phyloP scores from a whole-genome alignment of 2,888 invertebrate genomes.

The Ethmia dodecea region DNA sequence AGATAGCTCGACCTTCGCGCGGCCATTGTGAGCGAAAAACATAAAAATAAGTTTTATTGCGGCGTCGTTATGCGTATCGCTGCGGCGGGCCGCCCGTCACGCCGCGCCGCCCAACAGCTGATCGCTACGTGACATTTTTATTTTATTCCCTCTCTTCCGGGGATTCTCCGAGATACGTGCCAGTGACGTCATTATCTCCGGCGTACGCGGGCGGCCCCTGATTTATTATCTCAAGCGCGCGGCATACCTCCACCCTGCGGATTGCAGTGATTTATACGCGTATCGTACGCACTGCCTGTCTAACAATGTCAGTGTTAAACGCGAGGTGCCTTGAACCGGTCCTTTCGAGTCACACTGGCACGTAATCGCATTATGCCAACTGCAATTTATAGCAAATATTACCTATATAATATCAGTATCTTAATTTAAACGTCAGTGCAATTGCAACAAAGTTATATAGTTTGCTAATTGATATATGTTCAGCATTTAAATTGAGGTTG shows the following conservation, averaged over 20 bases:
- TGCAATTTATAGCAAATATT: no score
- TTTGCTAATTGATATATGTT: no score
- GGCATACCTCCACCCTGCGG: slow-evolving; percentile 43
- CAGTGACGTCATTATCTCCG: slow-evolving; percentile 72
- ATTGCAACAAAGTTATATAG: no score
- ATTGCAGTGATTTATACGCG: slow-evolving; percentile 50
- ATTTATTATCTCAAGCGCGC: slow-evolving; percentile 65
- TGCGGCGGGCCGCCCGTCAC: slow-evolving; percentile 56
- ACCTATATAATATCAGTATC: no score
- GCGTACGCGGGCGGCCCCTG: slow-evolving; percentile 54
- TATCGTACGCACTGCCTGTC: slow-evolving; percentile 17
- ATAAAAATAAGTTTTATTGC: slow-evolving; percentile 79
- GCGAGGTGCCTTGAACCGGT: slow-evolving; percentile 35
- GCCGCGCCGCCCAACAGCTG: slow-evolving; percentile 69
- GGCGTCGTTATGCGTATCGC: slow-evolving; percentile 76
- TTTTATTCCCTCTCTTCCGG: slow-evolving; percentile 76
- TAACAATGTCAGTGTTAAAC: slow-evolving; percentile 48
- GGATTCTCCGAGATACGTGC: slow-evolving; percentile 74
- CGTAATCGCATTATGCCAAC: slow-evolving; percentile 12
- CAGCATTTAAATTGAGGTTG: no score
- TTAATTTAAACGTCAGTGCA: no score
- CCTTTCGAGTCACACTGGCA: slow-evolving; percentile 13
- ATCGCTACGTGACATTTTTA: slow-evolving; percentile 78
- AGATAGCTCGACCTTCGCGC: slow-evolving; percentile 78
- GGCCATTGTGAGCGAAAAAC: slow-evolving; percentile 78